Conservation (phyloP, 2,113 vertebrate species). For the Macaca fascicularis region DNA sequence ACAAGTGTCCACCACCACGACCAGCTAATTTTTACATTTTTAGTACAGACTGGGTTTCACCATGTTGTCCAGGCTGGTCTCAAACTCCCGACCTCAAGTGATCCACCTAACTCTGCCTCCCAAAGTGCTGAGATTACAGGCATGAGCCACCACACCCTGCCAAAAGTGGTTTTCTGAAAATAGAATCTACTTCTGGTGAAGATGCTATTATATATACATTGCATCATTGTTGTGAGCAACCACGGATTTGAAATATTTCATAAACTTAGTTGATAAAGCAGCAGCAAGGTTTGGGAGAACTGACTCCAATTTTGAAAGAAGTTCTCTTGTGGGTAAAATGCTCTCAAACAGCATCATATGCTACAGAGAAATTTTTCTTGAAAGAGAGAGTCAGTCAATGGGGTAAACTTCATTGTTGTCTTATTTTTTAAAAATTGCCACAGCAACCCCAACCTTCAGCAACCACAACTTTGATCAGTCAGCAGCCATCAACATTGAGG, state of each 20-base stretch:
- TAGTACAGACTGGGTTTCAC: no score
- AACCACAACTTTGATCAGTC: not conserved
- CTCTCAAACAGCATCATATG: not conserved
- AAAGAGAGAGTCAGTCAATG: not conserved
- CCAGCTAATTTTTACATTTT: no score
- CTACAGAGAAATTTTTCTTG: not conserved
- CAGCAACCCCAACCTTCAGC: not conserved
- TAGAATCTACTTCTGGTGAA: not conserved
- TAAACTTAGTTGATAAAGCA: not conserved
- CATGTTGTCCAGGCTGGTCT: no score
- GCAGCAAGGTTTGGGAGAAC: not conserved
- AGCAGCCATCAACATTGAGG: not conserved
- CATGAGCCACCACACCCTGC: no score
- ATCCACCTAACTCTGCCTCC: no score
- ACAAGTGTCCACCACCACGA: no score
- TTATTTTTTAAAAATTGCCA: not conserved
- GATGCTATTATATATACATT: not conserved
- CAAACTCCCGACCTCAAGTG: no score
- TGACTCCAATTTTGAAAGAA: not conserved
- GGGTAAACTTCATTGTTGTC: not conserved
- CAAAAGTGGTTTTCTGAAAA: not conserved
- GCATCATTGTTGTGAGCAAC: not conserved
- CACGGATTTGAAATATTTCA: not conserved
- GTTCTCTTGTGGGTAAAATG: not conserved
- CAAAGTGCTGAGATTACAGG: no score